phyloP scores from a whole-genome alignment of 2,113 vertebrate genomes.

The Ammodramus savannarum region DNA sequence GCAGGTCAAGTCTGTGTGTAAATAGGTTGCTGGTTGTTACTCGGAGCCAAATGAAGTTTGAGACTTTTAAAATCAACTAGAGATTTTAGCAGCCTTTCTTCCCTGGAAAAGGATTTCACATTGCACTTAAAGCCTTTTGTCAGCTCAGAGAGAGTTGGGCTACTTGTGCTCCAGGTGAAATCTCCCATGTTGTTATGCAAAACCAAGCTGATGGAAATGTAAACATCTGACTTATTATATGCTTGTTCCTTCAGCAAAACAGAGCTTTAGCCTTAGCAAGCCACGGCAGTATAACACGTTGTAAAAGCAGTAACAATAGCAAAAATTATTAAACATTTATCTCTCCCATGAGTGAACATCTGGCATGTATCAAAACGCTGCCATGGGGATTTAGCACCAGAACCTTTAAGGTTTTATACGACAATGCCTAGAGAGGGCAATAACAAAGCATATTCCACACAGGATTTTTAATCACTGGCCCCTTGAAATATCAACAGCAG shows the following conservation, averaged over 20 bases:
- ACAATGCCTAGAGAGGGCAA: slow-evolving; percentile 65
- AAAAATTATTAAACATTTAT: slow-evolving; percentile 87
- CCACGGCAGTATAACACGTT: slow-evolving; percentile 61
- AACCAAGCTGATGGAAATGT: neutral
- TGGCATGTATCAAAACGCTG: slow-evolving; percentile 75
- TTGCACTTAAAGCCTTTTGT: neutral
- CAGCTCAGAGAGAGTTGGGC: neutral
- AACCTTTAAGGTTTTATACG: slow-evolving; percentile 77
- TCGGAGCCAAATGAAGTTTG: neutral
- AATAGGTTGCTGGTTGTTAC: neutral
- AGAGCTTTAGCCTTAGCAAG: slow-evolving; percentile 7
- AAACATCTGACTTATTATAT: slow-evolving; percentile 22
- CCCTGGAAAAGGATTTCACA: neutral
- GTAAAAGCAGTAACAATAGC: slow-evolving; percentile 85
- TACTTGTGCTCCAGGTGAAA: slow-evolving; percentile 36
- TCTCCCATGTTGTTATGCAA: slow-evolving; percentile 5
- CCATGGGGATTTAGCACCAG: slow-evolving; percentile 71
- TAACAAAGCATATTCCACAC: slow-evolving; percentile 48
- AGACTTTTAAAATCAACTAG: neutral
- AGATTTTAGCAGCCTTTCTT: neutral
- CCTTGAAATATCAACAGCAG: slow-evolving; percentile 64
- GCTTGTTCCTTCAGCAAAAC: slow-evolving; percentile 27
- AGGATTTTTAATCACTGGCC: slow-evolving; percentile 61
- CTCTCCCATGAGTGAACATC: slow-evolving; percentile 80
- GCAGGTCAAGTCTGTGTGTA: neutral